Base-by-base conservation (phyloP, 2,797 vertebrate genomes). In the Coendou prehensilis region DNA sequence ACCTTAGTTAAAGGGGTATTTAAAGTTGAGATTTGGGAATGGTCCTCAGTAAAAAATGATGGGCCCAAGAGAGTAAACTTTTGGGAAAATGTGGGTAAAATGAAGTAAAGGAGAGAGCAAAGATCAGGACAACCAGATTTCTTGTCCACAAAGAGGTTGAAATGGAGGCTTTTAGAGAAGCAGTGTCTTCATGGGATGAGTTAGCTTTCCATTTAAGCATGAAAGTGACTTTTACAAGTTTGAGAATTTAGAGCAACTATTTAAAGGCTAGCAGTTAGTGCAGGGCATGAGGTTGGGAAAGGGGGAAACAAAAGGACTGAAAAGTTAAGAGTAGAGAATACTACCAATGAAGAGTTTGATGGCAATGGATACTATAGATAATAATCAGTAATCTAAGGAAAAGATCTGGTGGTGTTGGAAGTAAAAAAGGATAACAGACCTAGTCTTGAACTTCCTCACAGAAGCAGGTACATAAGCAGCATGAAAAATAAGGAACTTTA, bases 161-260 rank as follows among this genome's bases (percentile, higher is more conserved):
- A 57, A 84, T 22, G n/a, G 50, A 52, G n/a, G 20, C 6, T 67
- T 15, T 80, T 6, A 14, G 47, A 23, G 71, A n/a, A 10, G 22
- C 28, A 56, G 22, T 11, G 17, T 75, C 11, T n/a, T 26, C 41
- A 13, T n/a, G 7, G 14, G 0, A 10, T 9, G 9, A 18, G 22
- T 0, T 33, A 69, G 13, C 10, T 52, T 56, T 82, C 52, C 22
- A 5, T 41, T 13, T 41, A 18, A 71, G 10, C 45, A 78, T 28
- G 26, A 56, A 56, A 3, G 13, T 71, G 14, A 86, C 9, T 50
- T 59, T 78, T 41, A 22, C 1, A 8, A 63, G 28, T 5, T 41
- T 6, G 59, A 61, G 45, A 50, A 37, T 3, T 3, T 0, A 41
- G 9, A 17, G 0, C 1, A 18, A 63, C 54, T 69, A 37, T 54